Conservation (phyloP, 2,888 invertebrate genomes). For the Meteorus colon region DNA sequence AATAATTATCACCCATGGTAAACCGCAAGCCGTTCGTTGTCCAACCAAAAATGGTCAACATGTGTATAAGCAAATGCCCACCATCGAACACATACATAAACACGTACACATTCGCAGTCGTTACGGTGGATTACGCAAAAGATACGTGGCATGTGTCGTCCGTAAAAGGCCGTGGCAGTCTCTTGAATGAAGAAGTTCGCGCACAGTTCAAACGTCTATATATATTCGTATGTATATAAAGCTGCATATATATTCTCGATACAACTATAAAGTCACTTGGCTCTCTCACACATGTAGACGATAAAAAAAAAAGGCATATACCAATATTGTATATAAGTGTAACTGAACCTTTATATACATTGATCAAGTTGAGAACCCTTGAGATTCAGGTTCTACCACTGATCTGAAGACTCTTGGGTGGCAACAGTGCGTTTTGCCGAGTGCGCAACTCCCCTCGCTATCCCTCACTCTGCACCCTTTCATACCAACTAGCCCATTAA, state of each 20-base stretch:
- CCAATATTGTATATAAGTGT: constrained; percentile 13
- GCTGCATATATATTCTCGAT: neutral
- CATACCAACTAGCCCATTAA: constrained; percentile 40
- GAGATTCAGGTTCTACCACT: constrained; percentile 53
- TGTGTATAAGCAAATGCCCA: constrained; percentile 23
- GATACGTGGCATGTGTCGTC: constrained; percentile 37
- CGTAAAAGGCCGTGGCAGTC: constrained; percentile 43
- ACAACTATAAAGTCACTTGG: neutral
- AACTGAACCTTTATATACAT: constrained; percentile 21
- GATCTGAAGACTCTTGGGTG: constrained; percentile 43
- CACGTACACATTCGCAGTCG: constrained; percentile 44
- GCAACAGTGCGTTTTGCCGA: constrained; percentile 40
- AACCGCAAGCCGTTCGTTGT: constrained; percentile 2
- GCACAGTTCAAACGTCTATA: constrained; percentile 3
- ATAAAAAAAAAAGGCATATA: neutral
- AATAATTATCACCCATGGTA: constrained; percentile 27
- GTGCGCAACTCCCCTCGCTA: neutral
- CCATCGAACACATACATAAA: constrained; percentile 37
- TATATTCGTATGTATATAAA: neutral
- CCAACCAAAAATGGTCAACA: constrained; percentile 52
- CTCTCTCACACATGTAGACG: neutral
- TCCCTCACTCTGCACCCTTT: constrained; percentile 13
- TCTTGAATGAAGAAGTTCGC: constrained; percentile 51
- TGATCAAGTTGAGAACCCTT: constrained; percentile 53
- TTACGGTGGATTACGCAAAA: constrained; percentile 54